Percentiles rank a stretch among this genome's conserved stretches.
These are phyloP conservation scores for Drosophila birchii DNA, from an alignment of 2,888 invertebrate species.

Conservation along the genomic window DNA sequence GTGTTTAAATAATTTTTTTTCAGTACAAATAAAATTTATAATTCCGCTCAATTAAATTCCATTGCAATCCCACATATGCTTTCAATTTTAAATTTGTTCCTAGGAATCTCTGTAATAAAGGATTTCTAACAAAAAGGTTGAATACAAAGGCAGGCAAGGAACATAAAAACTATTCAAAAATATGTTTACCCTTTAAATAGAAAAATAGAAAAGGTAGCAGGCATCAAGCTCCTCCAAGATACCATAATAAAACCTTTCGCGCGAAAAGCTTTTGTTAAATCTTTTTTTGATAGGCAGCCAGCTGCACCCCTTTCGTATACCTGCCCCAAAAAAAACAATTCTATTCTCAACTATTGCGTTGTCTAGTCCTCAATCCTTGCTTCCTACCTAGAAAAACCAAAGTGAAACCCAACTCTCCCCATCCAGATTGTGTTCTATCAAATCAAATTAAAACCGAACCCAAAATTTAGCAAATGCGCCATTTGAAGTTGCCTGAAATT, in stretches of 20 bases:
- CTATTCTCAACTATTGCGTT: slow-evolving; percentile 24
- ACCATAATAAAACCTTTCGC: not conserved
- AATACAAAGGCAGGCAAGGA: slow-evolving; percentile 3
- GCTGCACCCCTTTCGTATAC: slow-evolving; percentile 30
- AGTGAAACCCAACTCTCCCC: slow-evolving; percentile 33
- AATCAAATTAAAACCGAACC: slow-evolving; percentile 46
- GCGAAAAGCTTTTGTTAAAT: slow-evolving; percentile 13
- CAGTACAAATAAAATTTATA: no score
- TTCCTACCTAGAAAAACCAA: slow-evolving; percentile 6
- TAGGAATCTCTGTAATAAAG: no score
- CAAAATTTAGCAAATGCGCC: slow-evolving; percentile 59
- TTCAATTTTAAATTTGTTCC: not conserved
- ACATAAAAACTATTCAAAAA: not conserved
- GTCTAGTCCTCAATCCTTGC: slow-evolving; percentile 30
- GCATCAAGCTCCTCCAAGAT: not conserved
- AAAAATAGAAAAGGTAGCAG: not conserved
- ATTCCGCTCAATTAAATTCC: no score
- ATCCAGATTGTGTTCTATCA: slow-evolving; percentile 4
- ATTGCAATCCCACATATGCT: no score
- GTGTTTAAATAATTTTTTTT: no score
- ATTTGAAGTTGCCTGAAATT: slow-evolving; percentile 63
- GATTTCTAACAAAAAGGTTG: no score
- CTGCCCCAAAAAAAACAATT: slow-evolving; percentile 4
- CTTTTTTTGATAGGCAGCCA: not conserved
- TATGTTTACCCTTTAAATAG: not conserved